Evolutionary conservation across 2,113 vertebrate species (phyloP), one percentile per base, ranked within the genome.

Genomic region (Strix aluco): DNA sequence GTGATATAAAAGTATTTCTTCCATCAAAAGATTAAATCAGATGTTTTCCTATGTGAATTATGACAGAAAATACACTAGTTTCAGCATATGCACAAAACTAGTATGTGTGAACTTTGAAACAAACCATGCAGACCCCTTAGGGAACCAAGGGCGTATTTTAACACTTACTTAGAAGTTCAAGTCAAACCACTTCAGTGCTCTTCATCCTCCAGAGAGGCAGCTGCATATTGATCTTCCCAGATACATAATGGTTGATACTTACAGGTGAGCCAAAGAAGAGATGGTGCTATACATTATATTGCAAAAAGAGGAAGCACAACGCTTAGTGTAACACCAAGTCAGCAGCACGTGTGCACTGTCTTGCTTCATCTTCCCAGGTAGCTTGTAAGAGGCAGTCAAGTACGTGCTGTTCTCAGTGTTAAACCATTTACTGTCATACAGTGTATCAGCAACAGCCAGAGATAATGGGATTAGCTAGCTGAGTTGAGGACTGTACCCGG

Each of bases 241-340:
- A 10, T 18, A 18, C 0, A 13, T 0, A 49, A 36, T 4, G 19
- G 14, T 4, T 46, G 16, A 1, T 67, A 27, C 71, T 42, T 26
- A n/a, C 15, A 40, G 17, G 17, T 16, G 49, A 86, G 67, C 38
- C n/a, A 47, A 65, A 49, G 58, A 26, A n/a, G 40, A 51, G 34
- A n/a, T 1, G 6, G 47, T 13, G 7, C 38, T 30, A 5, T 1
- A 21, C 4, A 2, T 21, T 14, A 4, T 15, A 29, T 0, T 30
- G 58, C 54, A 27, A 47, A 34, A 30, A 46, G 23, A 40, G 22
- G 36, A 54, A 70, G 15, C 0, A 2, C 21, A 47, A 18, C 1
- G 14, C 27, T 54, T 14, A 6, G 18, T 7, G 22, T 34, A 36
- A 29, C 16, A 30, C 16, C 16, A 47, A 63, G 47, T 38, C 54